phyloP scores from a whole-genome alignment of 1,140 invertebrate genomes.

The Cydia strobilella region DNA sequence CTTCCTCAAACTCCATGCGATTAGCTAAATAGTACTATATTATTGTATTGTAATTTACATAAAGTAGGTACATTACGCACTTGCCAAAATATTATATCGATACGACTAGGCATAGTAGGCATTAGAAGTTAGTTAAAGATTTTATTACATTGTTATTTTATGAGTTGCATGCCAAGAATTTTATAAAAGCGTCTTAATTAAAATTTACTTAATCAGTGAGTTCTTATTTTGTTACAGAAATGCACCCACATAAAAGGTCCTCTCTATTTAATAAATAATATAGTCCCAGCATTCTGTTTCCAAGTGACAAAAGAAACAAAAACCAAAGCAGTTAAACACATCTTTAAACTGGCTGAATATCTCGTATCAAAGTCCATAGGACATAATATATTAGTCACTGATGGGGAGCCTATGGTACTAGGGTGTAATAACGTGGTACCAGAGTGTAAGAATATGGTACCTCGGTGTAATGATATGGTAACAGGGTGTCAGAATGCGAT shows the following conservation, averaged over 20 bases:
- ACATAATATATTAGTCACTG: slow-evolving; percentile 86
- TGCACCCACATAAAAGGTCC: slow-evolving; percentile 76
- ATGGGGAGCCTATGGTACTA: slow-evolving; percentile 64
- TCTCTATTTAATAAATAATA: slow-evolving; percentile 80
- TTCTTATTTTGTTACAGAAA: slow-evolving; percentile 68
- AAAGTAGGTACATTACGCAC: too few species aligned
- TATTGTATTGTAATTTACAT: too few species aligned
- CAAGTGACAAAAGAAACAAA: slow-evolving; percentile 73
- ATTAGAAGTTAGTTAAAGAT: too few species aligned
- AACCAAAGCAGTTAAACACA: slow-evolving; percentile 56
- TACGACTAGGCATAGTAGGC: too few species aligned
- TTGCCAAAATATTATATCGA: too few species aligned
- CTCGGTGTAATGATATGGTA: neutral
- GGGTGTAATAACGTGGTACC: neutral
- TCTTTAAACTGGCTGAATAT: slow-evolving; percentile 78
- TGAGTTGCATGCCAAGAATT: too few species aligned
- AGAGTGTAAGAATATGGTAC: neutral
- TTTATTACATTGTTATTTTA: too few species aligned
- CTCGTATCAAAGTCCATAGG: slow-evolving; percentile 82
- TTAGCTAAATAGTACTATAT: too few species aligned
- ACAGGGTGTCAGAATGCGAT: neutral
- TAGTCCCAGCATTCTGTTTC: slow-evolving; percentile 84
- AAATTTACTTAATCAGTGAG: too few species aligned
- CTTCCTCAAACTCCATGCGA: too few species aligned
- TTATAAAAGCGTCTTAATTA: too few species aligned